phyloP scores from a whole-genome alignment of 2,113 vertebrate genomes.

The Varanus komodoensis region DNA sequence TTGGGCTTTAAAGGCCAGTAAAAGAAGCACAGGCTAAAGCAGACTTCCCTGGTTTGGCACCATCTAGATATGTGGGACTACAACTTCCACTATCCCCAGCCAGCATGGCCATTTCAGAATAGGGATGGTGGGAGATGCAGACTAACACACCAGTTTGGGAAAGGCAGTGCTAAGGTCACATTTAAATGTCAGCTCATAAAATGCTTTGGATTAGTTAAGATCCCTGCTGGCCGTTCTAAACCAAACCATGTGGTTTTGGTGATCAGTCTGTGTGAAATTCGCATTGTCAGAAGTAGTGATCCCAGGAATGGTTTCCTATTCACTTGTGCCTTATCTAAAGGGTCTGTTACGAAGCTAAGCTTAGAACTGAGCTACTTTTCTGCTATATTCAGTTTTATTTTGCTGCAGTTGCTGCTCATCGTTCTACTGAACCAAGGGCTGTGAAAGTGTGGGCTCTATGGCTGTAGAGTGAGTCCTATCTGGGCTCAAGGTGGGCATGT shows the following conservation, averaged over 20 bases:
- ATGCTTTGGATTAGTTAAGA: neutral
- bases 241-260: neutral
- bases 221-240: neutral
- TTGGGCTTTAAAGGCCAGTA: too few species aligned
- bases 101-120: too few species aligned
- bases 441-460: neutral
- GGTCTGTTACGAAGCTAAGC: neutral
- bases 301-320: neutral
- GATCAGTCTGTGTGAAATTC: neutral
- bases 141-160: too few species aligned
- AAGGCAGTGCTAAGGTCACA: neutral
- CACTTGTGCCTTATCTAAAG: neutral
- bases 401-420: neutral
- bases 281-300: neutral
- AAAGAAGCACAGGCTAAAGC: too few species aligned
- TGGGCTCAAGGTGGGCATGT: neutral
- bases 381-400: neutral
- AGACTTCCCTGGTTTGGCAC: too few species aligned
- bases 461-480: neutral
- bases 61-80: too few species aligned
- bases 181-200: neutral
- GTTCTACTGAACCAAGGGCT: neutral
- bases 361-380: neutral
- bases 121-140: too few species aligned
- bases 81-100: too few species aligned